Percentiles rank a stretch among this genome's conserved stretches.
Evolutionary conservation across 1,140 invertebrate species (phyloP).

Genomic region (Homarus americanus): DNA sequence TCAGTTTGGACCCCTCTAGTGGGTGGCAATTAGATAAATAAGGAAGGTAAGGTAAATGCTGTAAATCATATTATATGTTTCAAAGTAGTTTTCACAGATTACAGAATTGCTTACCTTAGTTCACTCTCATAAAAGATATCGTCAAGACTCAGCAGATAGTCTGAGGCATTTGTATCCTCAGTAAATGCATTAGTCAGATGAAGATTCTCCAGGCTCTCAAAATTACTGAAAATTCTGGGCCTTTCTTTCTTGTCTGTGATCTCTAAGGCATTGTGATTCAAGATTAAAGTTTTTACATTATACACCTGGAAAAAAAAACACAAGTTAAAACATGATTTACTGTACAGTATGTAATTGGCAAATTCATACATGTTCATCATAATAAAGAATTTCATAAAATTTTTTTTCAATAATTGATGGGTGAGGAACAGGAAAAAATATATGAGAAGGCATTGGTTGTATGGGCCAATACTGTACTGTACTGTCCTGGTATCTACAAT

Average conservation of each 20-base stretch:
- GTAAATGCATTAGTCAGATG: slow-evolving; percentile 88
- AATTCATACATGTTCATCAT: not conserved
- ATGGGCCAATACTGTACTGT: not conserved
- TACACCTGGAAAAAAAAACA: slow-evolving; percentile 80
- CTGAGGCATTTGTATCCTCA: slow-evolving; percentile 78
- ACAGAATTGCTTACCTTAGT: slow-evolving; percentile 78
- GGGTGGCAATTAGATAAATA: too few relatives aligned
- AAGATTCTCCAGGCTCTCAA: slow-evolving; percentile 85
- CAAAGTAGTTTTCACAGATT: too few relatives aligned
- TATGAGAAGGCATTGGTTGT: not conserved
- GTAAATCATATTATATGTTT: too few relatives aligned
- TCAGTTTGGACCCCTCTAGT: too few relatives aligned
- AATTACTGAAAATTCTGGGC: slow-evolving; percentile 88
- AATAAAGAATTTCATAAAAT: not conserved
- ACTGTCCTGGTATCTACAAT: not conserved
- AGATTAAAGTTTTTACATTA: slow-evolving; percentile 84
- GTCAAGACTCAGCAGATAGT: slow-evolving; percentile 80
- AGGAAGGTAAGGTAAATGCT: too few relatives aligned
- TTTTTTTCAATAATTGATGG: too few relatives aligned
- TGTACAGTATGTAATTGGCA: not conserved
- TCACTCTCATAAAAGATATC: slow-evolving; percentile 86
- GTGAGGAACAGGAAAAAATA: too few relatives aligned
- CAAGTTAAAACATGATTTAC: not conserved
- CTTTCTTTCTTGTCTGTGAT: slow-evolving; percentile 83
- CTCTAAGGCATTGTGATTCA: slow-evolving; percentile 87